Conservation (phyloP, 2,888 invertebrate species). For the Drosophila maculinotata region DNA sequence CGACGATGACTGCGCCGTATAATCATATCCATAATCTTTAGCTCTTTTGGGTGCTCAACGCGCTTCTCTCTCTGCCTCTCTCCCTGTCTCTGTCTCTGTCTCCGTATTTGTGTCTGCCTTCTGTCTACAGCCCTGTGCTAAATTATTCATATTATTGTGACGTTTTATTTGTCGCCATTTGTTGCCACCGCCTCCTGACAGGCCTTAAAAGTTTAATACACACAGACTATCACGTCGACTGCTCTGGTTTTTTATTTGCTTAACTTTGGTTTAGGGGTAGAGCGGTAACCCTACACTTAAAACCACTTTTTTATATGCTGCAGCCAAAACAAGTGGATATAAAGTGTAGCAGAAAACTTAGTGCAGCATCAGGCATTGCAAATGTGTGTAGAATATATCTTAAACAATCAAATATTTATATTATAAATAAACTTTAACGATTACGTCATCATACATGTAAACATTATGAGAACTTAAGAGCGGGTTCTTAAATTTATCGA, state of each 20-base stretch:
- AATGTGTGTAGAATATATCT: too few species aligned
- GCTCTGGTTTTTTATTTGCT: constrained; percentile 20
- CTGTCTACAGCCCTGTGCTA: constrained; percentile 20
- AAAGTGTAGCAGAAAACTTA: too few species aligned
- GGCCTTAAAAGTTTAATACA: constrained; percentile 64
- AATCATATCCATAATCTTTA: constrained; percentile 69
- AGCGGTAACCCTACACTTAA: not conserved
- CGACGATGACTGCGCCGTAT: constrained; percentile 36
- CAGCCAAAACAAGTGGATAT: too few species aligned
- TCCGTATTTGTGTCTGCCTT: constrained; percentile 3
- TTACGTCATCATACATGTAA: too few species aligned
- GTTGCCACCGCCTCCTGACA: constrained; percentile 52
- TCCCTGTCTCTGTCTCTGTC: not conserved
- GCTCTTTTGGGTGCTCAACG: constrained; percentile 43
- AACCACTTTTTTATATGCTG: not conserved
- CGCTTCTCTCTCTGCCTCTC: constrained; percentile 1
- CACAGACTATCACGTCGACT: constrained; percentile 13
- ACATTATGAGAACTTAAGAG: too few species aligned
- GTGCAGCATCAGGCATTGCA: too few species aligned
- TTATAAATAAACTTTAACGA: too few species aligned
- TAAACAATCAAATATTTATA: too few species aligned
- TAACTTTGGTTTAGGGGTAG: not conserved
- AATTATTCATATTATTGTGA: constrained; percentile 70
- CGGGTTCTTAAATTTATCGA: too few species aligned
- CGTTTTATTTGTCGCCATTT: constrained; percentile 59